These are phyloP conservation scores for Ptychadena robeensis DNA, from an alignment of 2,797 vertebrate species.

Conservation along the genomic window DNA sequence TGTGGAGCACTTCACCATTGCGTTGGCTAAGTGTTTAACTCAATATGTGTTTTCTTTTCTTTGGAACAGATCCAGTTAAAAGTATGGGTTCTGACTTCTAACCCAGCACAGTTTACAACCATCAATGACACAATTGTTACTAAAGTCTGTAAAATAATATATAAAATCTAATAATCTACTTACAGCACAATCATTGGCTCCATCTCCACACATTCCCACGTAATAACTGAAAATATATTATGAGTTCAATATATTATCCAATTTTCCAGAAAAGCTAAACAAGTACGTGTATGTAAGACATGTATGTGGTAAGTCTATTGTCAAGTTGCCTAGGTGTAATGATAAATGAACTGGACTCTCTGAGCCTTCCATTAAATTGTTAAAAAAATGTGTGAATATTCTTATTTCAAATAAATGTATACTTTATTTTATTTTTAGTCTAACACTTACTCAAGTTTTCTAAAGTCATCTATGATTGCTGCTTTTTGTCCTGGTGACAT, in stretches of 20 bases:
- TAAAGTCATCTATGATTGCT: constrained; percentile 78
- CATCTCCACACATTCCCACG: constrained; percentile 83
- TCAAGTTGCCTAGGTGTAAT: neutral
- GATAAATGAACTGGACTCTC: neutral
- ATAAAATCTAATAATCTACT: constrained; percentile 61
- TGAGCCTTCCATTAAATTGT: too few relatives aligned
- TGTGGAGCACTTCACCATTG: too few relatives aligned
- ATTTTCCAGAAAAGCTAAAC: neutral
- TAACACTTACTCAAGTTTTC: constrained; percentile 78
- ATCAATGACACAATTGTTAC: too few relatives aligned
- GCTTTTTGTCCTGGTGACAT: constrained; percentile 81
- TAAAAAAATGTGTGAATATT: too few relatives aligned
- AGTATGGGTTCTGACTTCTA: too few relatives aligned
- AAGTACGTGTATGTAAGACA: neutral
- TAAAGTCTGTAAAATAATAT: neutral
- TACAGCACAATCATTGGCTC: constrained; percentile 83
- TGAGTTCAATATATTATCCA: neutral
- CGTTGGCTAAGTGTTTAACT: too few relatives aligned
- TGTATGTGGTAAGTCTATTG: neutral
- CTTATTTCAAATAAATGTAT: too few relatives aligned
- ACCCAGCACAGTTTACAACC: neutral
- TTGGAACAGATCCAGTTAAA: too few relatives aligned
- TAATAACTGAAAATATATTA: constrained; percentile 73
- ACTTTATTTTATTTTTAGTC: neutral
- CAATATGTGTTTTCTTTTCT: too few relatives aligned